These are phyloP conservation scores for Delichon dasypus DNA, from an alignment of 2,797 vertebrate species.

Conservation along the genomic window DNA sequence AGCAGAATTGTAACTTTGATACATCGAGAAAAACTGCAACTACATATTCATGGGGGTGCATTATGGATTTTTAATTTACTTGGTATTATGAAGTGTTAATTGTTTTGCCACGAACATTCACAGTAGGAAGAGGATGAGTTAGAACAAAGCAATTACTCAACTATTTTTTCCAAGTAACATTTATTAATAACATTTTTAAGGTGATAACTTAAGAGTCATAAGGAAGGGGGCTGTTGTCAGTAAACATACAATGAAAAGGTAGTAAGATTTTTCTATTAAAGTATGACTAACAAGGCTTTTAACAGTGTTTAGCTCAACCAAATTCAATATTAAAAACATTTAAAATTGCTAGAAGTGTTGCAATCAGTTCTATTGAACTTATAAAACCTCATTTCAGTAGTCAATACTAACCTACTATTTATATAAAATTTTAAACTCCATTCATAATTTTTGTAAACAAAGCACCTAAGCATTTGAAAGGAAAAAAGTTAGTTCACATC, in stretches of 20 bases:
- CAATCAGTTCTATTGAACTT: constrained; percentile 32
- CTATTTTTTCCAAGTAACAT: constrained; percentile 33
- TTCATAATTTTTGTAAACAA: constrained; percentile 46
- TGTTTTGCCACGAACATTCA: neutral
- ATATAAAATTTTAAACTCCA: constrained; percentile 42
- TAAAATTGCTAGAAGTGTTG: constrained; percentile 25
- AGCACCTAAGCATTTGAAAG: constrained; percentile 52
- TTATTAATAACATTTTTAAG: constrained; percentile 65
- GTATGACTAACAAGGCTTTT: constrained; percentile 43
- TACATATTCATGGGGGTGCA: neutral
- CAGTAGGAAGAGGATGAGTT: neutral
- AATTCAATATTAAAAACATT: constrained; percentile 39
- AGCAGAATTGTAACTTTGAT: neutral
- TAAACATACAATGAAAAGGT: constrained; percentile 50
- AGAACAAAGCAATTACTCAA: constrained; percentile 53
- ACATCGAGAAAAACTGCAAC: neutral
- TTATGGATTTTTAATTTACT: neutral
- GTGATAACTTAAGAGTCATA: constrained; percentile 50
- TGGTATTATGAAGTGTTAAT: neutral
- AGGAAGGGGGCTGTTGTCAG: constrained; percentile 45
- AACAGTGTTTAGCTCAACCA: constrained; percentile 49
- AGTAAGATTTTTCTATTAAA: constrained; percentile 41
- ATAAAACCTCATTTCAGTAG: constrained; percentile 49
- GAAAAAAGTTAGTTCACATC: constrained; percentile 54
- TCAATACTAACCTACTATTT: constrained; percentile 39